Base-by-base conservation (phyloP, 2,888 invertebrate species). In the Lepidocyrtoides sp. region DNA sequence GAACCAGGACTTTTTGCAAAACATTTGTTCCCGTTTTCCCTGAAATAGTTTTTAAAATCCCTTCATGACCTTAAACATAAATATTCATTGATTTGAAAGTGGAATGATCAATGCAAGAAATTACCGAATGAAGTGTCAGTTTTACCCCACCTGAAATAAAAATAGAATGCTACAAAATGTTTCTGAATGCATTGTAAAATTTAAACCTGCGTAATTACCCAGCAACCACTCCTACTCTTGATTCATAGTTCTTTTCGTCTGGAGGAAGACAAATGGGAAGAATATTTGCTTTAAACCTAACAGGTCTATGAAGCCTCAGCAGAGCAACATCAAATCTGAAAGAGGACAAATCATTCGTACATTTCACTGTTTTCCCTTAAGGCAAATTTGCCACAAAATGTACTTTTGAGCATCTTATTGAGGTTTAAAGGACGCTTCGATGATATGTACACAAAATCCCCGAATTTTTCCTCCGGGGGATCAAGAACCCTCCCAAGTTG, bases 111-210 rank as follows among this genome's bases (percentile, higher is more conserved):
- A n/a, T n/a, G n/a, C n/a, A n/a, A n/a, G n/a, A n/a, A n/a, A n/a
- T 36, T 94, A 95, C 95, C 95, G 91, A 95, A 95, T 14, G 95
- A 95, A 36, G 95, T 95, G 93, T 97, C 97, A 0, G 97, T 97
- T 95, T 98, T 98, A 0, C 98, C 98, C 98, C 98, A 98, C 0
- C n/a, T n/a, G n/a, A n/a, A n/a, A n/a, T n/a, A n/a, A n/a, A n/a
- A n/a, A n/a, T n/a, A n/a, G n/a, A n/a, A n/a, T n/a, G n/a, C n/a
- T n/a, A n/a, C n/a, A n/a, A n/a, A n/a, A n/a, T n/a, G n/a, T n/a
- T n/a, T n/a, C n/a, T n/a, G n/a, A n/a, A n/a, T n/a, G n/a, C n/a
- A n/a, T n/a, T n/a, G n/a, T n/a, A n/a, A n/a, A n/a, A n/a, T n/a
- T n/a, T n/a, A n/a, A n/a, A n/a, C n/a, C n/a, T n/a, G n/a, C n/a